A percentile compares a stretch with the other conserved stretches of the same genome.
Conservation (phyloP, 2,113 vertebrate genomes). For the Calyptommatus sinebrachiatus region DNA sequence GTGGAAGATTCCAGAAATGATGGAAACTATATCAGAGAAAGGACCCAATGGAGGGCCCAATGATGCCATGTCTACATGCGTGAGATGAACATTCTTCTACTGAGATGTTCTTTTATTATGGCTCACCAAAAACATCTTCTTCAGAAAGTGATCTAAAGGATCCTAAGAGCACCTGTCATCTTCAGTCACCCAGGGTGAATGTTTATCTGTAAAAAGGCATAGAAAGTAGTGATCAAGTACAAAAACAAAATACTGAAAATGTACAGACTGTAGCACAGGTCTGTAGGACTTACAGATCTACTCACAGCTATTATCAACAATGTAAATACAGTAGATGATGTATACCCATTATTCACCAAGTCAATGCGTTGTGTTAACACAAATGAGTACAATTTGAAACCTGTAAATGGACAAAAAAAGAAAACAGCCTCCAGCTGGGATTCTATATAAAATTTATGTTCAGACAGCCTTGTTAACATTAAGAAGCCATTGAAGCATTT, state of each 20-base stretch:
- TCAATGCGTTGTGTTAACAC: neutral
- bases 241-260: neutral
- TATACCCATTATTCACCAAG: neutral
- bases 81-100: too few relatives aligned
- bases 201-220: neutral
- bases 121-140: too few relatives aligned
- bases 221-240: neutral
- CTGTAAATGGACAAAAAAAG: neutral
- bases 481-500: neutral
- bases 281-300: neutral
- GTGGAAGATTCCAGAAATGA: too few relatives aligned
- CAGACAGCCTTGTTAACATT: neutral
- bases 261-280: neutral
- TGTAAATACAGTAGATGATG: neutral
- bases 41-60: too few relatives aligned
- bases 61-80: too few relatives aligned
- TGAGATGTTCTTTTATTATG: too few relatives aligned
- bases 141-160: too few relatives aligned
- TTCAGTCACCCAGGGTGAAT: neutral
- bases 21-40: too few relatives aligned
- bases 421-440: neutral
- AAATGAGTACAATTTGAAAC: neutral
- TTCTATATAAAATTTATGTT: neutral
- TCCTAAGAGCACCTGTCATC: too few relatives aligned
- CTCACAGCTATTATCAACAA: too few relatives aligned